These are phyloP conservation scores for Gymnothorax javanicus DNA, from an alignment of 2,797 vertebrate genomes.

Conservation along the genomic window DNA sequence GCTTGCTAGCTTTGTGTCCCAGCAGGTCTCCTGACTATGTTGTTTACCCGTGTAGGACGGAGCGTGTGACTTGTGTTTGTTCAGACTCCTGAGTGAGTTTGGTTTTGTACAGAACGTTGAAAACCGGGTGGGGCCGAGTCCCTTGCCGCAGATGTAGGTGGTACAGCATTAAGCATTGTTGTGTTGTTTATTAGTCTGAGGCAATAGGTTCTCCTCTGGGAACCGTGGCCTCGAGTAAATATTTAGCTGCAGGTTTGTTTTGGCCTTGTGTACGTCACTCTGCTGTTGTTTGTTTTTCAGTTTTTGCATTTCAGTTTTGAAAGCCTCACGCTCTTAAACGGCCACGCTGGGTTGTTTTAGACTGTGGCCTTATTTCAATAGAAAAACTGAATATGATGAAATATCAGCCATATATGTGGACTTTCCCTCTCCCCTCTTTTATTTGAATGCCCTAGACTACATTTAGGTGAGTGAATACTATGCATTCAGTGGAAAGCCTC, in stretches of 20 bases:
- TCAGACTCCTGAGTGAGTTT: constrained; percentile 68
- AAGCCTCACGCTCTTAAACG: not conserved
- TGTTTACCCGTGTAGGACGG: constrained; percentile 60
- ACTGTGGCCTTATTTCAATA: not conserved
- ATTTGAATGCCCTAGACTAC: not conserved
- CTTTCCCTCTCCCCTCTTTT: not conserved
- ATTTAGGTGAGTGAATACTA: constrained; percentile 64
- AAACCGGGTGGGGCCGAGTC: constrained; percentile 65
- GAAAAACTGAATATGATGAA: not conserved
- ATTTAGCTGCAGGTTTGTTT: constrained; percentile 41
- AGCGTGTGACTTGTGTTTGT: constrained; percentile 65
- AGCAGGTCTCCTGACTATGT: constrained; percentile 61
- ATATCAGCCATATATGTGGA: not conserved
- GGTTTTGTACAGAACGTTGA: constrained; percentile 64
- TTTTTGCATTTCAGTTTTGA: not conserved
- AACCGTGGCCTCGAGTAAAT: constrained; percentile 55
- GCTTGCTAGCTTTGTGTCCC: constrained; percentile 56
- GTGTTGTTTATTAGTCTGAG: constrained; percentile 53
- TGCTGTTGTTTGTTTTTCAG: constrained; percentile 20
- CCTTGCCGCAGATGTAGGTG: constrained; percentile 61
- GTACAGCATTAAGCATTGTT: constrained; percentile 34
- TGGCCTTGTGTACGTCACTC: constrained; percentile 15
- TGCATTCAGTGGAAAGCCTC: constrained; percentile 47
- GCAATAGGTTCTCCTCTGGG: constrained; percentile 54
- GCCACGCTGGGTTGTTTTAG: constrained; percentile 4